These are phyloP conservation scores for Pedetes capensis DNA, from an alignment of 2,113 vertebrate genomes.

Conservation along the genomic window DNA sequence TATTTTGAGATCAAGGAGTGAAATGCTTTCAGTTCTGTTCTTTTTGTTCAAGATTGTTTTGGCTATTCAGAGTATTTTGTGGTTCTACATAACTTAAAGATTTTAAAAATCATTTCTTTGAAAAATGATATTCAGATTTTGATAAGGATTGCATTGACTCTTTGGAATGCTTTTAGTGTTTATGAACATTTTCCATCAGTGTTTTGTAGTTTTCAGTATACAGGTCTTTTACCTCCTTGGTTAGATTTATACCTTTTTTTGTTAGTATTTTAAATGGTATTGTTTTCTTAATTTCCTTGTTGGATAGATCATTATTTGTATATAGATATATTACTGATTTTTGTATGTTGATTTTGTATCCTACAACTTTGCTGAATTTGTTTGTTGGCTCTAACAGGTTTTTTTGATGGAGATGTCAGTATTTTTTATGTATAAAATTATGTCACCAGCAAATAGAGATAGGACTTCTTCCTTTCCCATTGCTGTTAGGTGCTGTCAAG, in stretches of 20 bases:
- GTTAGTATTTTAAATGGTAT: background rate
- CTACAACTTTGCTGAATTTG: background rate
- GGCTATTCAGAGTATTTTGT: background rate
- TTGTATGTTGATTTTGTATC: background rate
- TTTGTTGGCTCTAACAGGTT: background rate
- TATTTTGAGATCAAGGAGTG: background rate
- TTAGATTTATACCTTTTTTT: background rate
- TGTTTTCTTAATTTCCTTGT: background rate
- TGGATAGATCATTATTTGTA: background rate
- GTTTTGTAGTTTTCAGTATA: background rate
- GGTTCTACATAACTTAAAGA: background rate
- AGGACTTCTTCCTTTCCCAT: background rate
- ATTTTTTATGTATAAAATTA: background rate
- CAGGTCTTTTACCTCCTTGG: background rate
- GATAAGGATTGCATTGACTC: background rate
- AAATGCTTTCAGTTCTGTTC: background rate
- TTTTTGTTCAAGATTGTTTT: background rate
- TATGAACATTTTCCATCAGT: background rate
- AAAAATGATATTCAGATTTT: background rate
- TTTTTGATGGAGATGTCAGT: background rate
- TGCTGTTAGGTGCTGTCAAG: no score
- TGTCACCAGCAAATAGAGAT: background rate
- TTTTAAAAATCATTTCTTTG: background rate
- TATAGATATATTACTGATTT: background rate
- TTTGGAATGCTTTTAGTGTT: background rate